A percentile compares a stretch with the other conserved stretches of the same genome.
Evolutionary conservation across 1,140 invertebrate genomes (phyloP).

Genomic region (Aphaenogaster rudis): DNA sequence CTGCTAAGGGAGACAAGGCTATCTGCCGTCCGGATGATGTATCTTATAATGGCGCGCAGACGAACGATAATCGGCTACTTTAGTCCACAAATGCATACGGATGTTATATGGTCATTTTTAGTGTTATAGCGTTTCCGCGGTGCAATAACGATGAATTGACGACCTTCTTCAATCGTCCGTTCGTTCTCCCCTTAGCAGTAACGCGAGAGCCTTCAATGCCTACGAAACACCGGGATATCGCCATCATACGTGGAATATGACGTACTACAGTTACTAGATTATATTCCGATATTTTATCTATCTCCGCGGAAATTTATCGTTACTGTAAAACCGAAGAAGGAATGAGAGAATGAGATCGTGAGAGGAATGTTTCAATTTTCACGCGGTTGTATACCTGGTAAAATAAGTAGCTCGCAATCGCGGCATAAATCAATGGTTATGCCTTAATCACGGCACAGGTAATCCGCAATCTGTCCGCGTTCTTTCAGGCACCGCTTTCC

Average conservation of each 20-base stretch:
- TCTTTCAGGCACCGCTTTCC: background rate
- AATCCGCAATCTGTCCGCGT: slow-evolving; percentile 12
- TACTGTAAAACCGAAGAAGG: background rate
- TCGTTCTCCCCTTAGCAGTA: background rate
- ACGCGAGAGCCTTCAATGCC: background rate
- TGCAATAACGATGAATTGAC: slow-evolving; percentile 52
- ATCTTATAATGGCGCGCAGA: slow-evolving; percentile 65
- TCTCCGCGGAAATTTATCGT: slow-evolving; percentile 40
- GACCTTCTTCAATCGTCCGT: slow-evolving; percentile 21
- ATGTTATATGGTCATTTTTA: slow-evolving; percentile 51
- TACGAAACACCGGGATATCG: slow-evolving; percentile 41
- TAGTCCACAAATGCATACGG: slow-evolving; percentile 51
- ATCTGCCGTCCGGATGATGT: slow-evolving; percentile 55
- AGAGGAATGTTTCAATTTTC: background rate
- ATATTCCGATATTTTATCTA: slow-evolving; percentile 68
- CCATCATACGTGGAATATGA: background rate
- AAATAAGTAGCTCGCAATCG: slow-evolving; percentile 33
- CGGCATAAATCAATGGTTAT: slow-evolving; percentile 17
- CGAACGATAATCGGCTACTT: slow-evolving; percentile 67
- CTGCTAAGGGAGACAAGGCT: slow-evolving; percentile 63
- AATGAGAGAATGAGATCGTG: background rate
- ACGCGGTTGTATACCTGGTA: background rate
- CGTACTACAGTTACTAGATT: slow-evolving; percentile 18
- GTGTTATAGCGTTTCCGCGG: slow-evolving; percentile 23
- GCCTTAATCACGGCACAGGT: background rate